These are phyloP conservation scores for Asobara japonica DNA, from an alignment of 1,140 invertebrate genomes.

Conservation along the genomic window DNA sequence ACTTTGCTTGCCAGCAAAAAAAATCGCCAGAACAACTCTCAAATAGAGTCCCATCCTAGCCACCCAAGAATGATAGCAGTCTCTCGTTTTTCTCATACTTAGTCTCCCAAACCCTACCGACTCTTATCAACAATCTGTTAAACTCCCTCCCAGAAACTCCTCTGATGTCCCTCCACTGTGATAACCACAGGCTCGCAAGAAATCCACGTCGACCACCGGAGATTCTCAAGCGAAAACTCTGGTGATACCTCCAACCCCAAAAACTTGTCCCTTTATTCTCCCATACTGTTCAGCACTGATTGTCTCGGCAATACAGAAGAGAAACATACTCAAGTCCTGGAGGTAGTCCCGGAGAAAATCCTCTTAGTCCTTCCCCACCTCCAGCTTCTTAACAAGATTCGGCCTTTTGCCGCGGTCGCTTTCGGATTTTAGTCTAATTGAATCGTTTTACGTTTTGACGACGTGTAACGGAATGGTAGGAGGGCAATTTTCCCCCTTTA, in stretches of 20 bases:
- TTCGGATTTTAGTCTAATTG: constrained; percentile 57
- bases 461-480: constrained; percentile 19
- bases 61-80: background rate
- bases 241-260: background rate
- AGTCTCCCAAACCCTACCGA: background rate
- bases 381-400: constrained; percentile 27
- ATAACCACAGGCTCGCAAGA: constrained; percentile 12
- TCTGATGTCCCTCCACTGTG: background rate
- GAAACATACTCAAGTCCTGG: background rate
- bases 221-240: background rate
- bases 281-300: background rate
- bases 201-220: background rate
- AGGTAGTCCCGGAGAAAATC: constrained; percentile 41
- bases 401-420: constrained; percentile 7
- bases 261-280: constrained; percentile 11
- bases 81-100: background rate
- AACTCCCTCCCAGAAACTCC: background rate
- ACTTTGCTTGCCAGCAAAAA: too few species aligned
- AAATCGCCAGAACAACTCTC: background rate
- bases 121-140: background rate
- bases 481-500: constrained; percentile 18
- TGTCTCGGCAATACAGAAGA: background rate
- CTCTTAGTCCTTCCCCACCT: constrained; percentile 55
- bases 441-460: constrained; percentile 53
- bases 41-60: background rate